Conservation (phyloP, 2,888 invertebrate species). For the Eutolmus rufibarbis region DNA sequence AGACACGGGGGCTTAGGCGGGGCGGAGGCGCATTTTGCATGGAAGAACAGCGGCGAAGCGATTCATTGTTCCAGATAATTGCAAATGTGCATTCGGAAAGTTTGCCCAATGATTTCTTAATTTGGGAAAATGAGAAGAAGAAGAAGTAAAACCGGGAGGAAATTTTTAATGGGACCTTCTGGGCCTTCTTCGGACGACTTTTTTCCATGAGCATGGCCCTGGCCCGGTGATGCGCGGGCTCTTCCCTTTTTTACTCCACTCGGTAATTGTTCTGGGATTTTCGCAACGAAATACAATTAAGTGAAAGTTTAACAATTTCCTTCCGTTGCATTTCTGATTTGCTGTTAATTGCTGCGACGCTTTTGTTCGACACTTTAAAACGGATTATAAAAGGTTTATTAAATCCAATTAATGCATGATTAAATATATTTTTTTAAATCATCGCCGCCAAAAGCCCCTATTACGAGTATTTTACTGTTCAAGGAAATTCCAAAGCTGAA, state of each 20-base stretch:
- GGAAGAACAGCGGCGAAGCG: background rate
- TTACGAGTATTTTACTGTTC: too few species aligned
- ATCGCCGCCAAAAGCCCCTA: too few species aligned
- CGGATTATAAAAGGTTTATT: background rate
- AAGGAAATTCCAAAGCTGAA: too few species aligned
- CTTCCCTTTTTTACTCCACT: background rate
- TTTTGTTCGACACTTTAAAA: background rate
- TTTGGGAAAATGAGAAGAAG: background rate
- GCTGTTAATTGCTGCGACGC: background rate
- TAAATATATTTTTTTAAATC: too few species aligned
- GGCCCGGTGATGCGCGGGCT: too few species aligned
- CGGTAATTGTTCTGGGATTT: background rate
- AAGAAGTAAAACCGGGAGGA: background rate
- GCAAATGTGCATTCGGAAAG: background rate
- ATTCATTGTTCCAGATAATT: conserved; percentile 22
- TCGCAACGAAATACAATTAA: background rate
- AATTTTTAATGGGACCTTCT: background rate
- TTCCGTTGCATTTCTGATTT: background rate
- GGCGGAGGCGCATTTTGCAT: background rate
- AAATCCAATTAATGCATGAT: background rate
- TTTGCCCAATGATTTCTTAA: conserved; percentile 17
- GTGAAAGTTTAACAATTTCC: conserved; percentile 16
- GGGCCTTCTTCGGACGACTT: background rate
- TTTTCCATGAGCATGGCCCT: background rate
- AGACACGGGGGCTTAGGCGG: background rate